These are phyloP conservation scores for Origma solitaria DNA, from an alignment of 2,113 vertebrate genomes.

Conservation along the genomic window DNA sequence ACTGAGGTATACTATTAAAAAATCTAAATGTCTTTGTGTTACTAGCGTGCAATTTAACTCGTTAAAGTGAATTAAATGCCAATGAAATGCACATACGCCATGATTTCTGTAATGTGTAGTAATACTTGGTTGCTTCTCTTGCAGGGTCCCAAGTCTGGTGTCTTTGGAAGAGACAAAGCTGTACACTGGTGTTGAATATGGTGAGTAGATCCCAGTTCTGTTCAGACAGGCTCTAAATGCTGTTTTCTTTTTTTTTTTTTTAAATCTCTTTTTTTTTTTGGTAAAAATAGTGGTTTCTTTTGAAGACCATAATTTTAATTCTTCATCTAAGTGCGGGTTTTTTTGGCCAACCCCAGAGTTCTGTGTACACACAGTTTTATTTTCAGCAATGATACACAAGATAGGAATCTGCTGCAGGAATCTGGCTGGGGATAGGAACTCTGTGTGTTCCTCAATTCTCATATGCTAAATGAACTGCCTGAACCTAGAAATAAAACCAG, in stretches of 20 bases:
- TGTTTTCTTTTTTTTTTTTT: not conserved
- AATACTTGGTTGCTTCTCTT: conserved; percentile 38
- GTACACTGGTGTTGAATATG: conserved; percentile 87
- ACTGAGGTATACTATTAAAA: not conserved
- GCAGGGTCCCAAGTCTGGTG: conserved; percentile 90
- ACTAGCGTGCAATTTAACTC: not conserved
- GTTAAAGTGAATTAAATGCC: not conserved
- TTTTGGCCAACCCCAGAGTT: not conserved
- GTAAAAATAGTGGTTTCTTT: not conserved
- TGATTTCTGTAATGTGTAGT: not conserved
- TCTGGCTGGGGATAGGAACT: not conserved
- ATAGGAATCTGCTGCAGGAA: not conserved
- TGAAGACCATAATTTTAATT: not conserved
- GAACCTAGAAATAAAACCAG: not conserved
- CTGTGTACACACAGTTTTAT: not conserved
- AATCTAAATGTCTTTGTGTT: not conserved
- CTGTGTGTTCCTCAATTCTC: not conserved
- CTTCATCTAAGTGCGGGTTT: not conserved
- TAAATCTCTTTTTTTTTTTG: not conserved
- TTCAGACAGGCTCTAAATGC: not conserved
- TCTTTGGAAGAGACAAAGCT: conserved; percentile 88
- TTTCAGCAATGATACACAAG: not conserved
- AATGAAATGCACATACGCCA: not conserved
- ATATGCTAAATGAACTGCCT: not conserved
- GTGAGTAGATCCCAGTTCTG: conserved; percentile 63